phyloP scores from a whole-genome alignment of 2,888 invertebrate genomes.

The Adelphocoris suturalis region DNA sequence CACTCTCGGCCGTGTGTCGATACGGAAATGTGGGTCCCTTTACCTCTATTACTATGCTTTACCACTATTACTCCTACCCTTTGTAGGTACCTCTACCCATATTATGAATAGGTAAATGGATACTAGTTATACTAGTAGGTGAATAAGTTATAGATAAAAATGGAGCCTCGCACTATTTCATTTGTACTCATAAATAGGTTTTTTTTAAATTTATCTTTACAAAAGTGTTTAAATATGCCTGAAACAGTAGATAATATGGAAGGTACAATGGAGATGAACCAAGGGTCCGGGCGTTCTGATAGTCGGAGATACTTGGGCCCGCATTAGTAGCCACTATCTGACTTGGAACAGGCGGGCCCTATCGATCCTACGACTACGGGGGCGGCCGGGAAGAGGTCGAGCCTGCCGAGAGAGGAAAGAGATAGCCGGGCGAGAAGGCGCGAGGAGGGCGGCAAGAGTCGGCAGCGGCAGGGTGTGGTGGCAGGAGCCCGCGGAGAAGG shows the following conservation, averaged over 20 bases:
- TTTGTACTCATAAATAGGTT: not conserved
- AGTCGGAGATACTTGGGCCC: constrained; percentile 64
- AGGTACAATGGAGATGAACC: constrained; percentile 16
- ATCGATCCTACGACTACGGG: constrained; percentile 59
- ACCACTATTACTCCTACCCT: too few relatives aligned
- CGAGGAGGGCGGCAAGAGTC: constrained; percentile 14
- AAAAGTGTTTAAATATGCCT: not conserved
- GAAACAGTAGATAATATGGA: not conserved
- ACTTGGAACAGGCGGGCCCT: constrained; percentile 65
- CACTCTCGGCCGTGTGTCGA: too few relatives aligned
- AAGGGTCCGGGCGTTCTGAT: constrained; percentile 53
- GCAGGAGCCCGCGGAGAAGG: constrained; percentile 10
- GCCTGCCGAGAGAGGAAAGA: constrained; percentile 32
- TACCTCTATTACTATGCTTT: too few relatives aligned
- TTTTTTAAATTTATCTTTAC: not conserved
- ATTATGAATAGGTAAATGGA: too few relatives aligned
- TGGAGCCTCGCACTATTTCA: too few relatives aligned
- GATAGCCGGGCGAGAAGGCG: constrained; percentile 37
- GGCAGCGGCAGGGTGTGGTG: constrained; percentile 20
- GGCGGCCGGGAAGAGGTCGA: constrained; percentile 31
- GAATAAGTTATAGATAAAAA: too few relatives aligned
- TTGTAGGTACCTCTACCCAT: too few relatives aligned
- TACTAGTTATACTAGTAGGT: too few relatives aligned
- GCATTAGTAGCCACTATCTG: constrained; percentile 69
- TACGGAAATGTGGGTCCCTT: too few relatives aligned